Conservation (phyloP, 2,797 vertebrate species). For the Ispidina lecontei region DNA sequence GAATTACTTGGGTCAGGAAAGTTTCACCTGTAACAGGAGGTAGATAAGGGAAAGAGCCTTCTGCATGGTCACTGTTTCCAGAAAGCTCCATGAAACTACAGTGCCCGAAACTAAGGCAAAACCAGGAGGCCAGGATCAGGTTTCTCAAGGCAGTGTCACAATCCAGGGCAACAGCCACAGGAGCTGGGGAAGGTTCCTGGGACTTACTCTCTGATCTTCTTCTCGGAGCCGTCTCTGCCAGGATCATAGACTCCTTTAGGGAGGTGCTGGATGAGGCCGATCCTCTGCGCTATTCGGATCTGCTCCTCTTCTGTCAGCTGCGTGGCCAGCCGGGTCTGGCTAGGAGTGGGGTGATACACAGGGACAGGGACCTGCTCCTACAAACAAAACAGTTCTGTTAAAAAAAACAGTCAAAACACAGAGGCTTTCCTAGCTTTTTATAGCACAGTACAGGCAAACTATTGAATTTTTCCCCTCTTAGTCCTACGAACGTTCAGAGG, state of each 20-base stretch:
- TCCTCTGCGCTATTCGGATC: conserved; percentile 88
- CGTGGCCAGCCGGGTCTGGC: conserved; percentile 88
- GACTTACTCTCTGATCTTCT: conserved; percentile 91
- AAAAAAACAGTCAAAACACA: neutral
- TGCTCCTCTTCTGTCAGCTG: conserved; percentile 92
- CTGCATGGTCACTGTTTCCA: neutral
- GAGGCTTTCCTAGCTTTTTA: neutral
- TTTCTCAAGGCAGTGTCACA: neutral
- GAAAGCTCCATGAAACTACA: neutral
- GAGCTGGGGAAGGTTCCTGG: accelerated
- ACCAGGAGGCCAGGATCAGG: neutral
- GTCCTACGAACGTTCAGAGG: neutral
- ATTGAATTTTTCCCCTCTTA: neutral
- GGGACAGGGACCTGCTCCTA: conserved; percentile 89
- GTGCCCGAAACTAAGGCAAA: neutral
- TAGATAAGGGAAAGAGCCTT: neutral
- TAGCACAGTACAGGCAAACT: accelerated
- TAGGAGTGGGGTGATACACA: conserved; percentile 90
- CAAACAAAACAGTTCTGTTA: neutral
- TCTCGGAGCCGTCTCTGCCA: conserved; percentile 87
- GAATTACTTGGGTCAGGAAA: neutral
- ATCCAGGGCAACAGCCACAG: accelerated
- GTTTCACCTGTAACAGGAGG: neutral
- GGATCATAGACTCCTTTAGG: conserved; percentile 89
- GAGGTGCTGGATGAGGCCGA: conserved; percentile 91